Percentiles rank a stretch among this genome's conserved stretches.
Evolutionary conservation across 2,888 invertebrate species (phyloP).

Genomic region (Phania funesta): DNA sequence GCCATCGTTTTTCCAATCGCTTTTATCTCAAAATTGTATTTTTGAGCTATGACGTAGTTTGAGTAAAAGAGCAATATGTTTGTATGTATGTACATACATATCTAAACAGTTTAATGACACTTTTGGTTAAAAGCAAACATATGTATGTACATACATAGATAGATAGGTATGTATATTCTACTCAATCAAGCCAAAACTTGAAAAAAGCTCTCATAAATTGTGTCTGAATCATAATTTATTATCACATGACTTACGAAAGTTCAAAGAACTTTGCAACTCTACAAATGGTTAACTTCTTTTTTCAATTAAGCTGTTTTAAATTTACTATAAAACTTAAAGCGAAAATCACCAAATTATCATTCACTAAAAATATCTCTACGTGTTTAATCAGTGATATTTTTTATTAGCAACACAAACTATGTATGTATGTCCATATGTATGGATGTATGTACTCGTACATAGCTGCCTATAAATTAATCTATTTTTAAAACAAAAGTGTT

Average conservation of each 20-base stretch:
- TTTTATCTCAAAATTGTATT: too few species aligned
- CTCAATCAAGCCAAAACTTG: not conserved
- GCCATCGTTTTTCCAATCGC: too few species aligned
- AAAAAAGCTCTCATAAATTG: not conserved
- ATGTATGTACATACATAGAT: not conserved
- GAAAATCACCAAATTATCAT: constrained; percentile 23
- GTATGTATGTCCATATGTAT: too few species aligned
- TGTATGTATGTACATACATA: too few species aligned
- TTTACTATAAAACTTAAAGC: not conserved
- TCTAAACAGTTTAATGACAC: not conserved
- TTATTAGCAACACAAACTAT: not conserved
- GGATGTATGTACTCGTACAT: too few species aligned
- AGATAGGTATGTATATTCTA: not conserved
- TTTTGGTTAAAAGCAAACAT: not conserved
- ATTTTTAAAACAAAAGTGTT: constrained; percentile 24
- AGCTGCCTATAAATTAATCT: constrained; percentile 23
- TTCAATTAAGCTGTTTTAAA: not conserved
- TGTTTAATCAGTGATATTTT: constrained; percentile 29
- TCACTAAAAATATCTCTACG: constrained; percentile 18
- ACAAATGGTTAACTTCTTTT: not conserved
- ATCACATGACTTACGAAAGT: constrained; percentile 45
- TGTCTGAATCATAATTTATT: constrained; percentile 17
- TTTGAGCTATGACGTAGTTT: too few species aligned
- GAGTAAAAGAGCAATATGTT: too few species aligned
- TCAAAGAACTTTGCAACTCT: constrained; percentile 30